Conservation (phyloP, 2,888 invertebrate genomes). For the Lamellibrachia satsuma region DNA sequence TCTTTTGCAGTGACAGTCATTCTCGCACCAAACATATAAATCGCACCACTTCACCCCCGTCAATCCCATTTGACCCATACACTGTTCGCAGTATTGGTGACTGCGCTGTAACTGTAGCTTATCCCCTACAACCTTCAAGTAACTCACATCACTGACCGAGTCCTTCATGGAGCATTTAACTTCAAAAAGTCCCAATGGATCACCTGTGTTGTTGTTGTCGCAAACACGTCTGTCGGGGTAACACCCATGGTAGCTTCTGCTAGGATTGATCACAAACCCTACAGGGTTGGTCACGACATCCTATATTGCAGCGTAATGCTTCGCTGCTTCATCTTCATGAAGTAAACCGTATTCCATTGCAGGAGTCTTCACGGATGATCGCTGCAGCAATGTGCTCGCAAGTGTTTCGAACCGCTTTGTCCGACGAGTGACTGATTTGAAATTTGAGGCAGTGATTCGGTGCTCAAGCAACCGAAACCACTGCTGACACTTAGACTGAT, state of each 20-base stretch:
- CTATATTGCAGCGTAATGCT: background rate
- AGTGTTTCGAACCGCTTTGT: background rate
- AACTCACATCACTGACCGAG: background rate
- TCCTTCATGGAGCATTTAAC: background rate
- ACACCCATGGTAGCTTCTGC: background rate
- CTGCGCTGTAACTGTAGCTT: background rate
- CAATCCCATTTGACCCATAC: background rate
- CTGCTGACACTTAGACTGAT: background rate
- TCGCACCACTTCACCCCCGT: conserved; percentile 13
- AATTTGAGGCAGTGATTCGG: background rate
- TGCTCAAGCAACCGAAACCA: background rate
- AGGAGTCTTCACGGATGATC: background rate
- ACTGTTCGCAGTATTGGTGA: conserved; percentile 17
- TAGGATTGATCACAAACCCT: background rate
- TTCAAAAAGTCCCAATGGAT: background rate
- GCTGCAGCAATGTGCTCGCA: background rate
- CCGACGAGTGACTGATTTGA: background rate
- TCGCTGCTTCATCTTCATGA: background rate
- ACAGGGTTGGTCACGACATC: background rate
- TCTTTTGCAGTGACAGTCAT: too few species aligned
- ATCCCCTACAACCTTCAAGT: background rate
- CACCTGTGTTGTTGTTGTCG: background rate
- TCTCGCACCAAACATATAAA: background rate
- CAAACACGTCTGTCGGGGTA: background rate
- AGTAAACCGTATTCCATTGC: background rate